Base-by-base conservation (phyloP, 2,888 invertebrate genomes). In the Hypsopygia costalis region DNA sequence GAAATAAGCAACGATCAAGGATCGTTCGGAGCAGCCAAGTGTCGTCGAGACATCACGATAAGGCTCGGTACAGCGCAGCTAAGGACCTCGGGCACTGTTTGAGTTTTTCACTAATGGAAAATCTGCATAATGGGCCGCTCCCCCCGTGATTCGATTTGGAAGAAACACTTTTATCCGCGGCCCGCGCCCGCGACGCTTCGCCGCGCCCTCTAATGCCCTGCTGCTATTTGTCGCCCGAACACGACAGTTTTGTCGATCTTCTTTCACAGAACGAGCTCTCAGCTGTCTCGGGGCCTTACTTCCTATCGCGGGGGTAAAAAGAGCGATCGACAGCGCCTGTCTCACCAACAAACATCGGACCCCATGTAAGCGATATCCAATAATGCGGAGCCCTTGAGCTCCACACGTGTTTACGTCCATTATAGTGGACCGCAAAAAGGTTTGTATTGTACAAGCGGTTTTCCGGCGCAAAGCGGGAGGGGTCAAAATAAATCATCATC, bases 41-140 rank as follows among this genome's bases (percentile, higher is more conserved):
- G 37, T 29, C 40, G 31, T 37, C 42, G 44, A 45, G 51, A 51
- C 50, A 44, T 60, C 52, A 43, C 43, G 55, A 58, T 55, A 58
- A 53, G 47, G 53, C 51, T 43, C 34, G 20, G 42, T 46, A 60
- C 50, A 51, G 49, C 53, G 43, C 45, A 47, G 49, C 44, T 44
- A 41, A 40, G 45, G 47, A 41, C 40, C 41, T 57, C 52, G 51
- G 52, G 48, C 47, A 53, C 57, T 56, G 62, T 59, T 69, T 59
- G 69, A 69, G 62, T 77, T 81, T 75, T 81, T 77, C 71, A 71
- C 67, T 81, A 83, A 83, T 78, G 80, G 80, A 78, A 85, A 81
- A 82, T 85, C 79, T 82, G 69, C 82, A 85, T 82, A 85, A 85
- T 81, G 79, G 81, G 62, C 68, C 65, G 61, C 66, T 70, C 62